Evolutionary conservation across 1,140 invertebrate species (phyloP).

Genomic region (Cyphomyrmex costatus): DNA sequence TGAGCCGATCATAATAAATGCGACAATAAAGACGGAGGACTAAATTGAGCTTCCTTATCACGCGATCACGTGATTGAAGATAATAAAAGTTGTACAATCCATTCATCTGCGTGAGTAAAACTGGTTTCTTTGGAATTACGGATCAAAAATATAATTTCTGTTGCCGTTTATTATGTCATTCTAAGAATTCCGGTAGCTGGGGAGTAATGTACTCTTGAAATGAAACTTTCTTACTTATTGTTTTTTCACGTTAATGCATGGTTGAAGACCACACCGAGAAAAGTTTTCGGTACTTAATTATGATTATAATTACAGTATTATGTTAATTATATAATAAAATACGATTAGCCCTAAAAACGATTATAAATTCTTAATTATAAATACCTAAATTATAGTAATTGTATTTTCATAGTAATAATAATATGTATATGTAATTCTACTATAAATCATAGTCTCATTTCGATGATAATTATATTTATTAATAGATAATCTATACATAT

Average conservation of each 20-base stretch:
- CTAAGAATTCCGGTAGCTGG: neutral
- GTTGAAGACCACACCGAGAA: neutral
- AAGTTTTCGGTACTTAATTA: no score
- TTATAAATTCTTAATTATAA: no score
- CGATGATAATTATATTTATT: no score
- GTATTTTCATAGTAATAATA: no score
- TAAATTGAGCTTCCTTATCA: slow-evolving; percentile 70
- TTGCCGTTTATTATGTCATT: slow-evolving; percentile 23
- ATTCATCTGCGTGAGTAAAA: slow-evolving; percentile 29
- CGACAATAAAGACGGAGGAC: slow-evolving; percentile 33
- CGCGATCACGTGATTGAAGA: slow-evolving; percentile 78
- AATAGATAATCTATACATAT: no score
- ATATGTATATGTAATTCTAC: no score
- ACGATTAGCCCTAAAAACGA: no score
- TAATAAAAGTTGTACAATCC: slow-evolving; percentile 75
- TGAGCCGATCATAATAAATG: slow-evolving; percentile 53
- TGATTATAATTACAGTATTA: no score
- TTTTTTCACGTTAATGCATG: neutral
- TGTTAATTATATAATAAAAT: no score
- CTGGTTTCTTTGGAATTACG: neutral
- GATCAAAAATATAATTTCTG: slow-evolving; percentile 7
- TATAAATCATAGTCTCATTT: no score
- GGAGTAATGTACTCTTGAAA: slow-evolving; percentile 14
- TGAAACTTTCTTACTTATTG: slow-evolving; percentile 15
- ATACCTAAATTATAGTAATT: no score